A percentile compares a stretch with the other conserved stretches of the same genome.
These are phyloP conservation scores for Patella caerulea DNA, from an alignment of 2,888 invertebrate species.

Conservation along the genomic window DNA sequence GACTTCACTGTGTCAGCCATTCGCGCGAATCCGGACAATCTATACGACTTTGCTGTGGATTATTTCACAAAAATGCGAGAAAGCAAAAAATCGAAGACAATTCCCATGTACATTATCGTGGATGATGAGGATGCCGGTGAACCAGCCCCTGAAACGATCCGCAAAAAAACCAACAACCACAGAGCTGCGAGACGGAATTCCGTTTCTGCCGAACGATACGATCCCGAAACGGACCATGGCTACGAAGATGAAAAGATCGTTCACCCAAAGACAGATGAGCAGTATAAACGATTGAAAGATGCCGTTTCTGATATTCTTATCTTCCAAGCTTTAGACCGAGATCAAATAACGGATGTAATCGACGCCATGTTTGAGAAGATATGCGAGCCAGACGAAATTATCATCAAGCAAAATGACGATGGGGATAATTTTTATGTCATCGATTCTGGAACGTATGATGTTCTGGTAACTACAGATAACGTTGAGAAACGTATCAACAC, in stretches of 20 bases:
- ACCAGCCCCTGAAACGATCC: slow-evolving; percentile 63
- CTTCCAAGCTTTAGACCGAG: slow-evolving; percentile 67
- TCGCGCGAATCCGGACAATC: slow-evolving; percentile 61
- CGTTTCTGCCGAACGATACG: slow-evolving; percentile 68
- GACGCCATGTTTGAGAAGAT: slow-evolving; percentile 71
- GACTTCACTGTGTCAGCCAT: slow-evolving; percentile 71
- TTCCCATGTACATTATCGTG: slow-evolving; percentile 71
- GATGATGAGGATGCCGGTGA: slow-evolving; percentile 67
- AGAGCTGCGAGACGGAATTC: slow-evolving; percentile 65
- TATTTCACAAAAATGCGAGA: slow-evolving; percentile 66
- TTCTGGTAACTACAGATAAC: slow-evolving; percentile 53
- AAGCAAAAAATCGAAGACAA: slow-evolving; percentile 54
- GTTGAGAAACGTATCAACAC: slow-evolving; percentile 64
- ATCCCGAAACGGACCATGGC: slow-evolving; percentile 68
- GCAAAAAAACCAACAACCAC: slow-evolving; percentile 53
- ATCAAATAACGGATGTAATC: slow-evolving; percentile 69
- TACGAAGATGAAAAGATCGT: slow-evolving; percentile 61
- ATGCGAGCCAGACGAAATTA: slow-evolving; percentile 66
- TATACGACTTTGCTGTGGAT: slow-evolving; percentile 69
- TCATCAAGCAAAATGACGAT: slow-evolving; percentile 70
- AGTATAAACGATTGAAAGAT: slow-evolving; percentile 63
- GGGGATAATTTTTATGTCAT: slow-evolving; percentile 72
- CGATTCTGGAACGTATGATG: slow-evolving; percentile 67
- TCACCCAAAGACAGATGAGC: slow-evolving; percentile 68
- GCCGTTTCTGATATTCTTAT: slow-evolving; percentile 66